Evolutionary conservation across 2,113 vertebrate genomes (phyloP).

Genomic region (Pampusana beccarii): DNA sequence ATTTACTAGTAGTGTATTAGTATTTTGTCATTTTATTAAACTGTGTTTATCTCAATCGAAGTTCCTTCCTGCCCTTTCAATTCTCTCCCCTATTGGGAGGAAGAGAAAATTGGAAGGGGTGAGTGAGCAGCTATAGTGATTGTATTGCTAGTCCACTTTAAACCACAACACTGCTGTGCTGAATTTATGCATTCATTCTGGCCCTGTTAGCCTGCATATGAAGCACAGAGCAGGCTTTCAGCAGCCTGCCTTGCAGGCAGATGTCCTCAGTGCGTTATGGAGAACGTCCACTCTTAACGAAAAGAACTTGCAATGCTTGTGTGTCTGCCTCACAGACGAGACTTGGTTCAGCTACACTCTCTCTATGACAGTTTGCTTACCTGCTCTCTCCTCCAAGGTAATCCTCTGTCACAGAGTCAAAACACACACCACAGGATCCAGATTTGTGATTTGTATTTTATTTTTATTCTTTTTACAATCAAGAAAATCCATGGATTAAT

Average conservation of each 20-base stretch:
- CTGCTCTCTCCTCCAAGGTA: neutral
- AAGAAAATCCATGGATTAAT: neutral
- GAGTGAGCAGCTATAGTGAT: too few species aligned
- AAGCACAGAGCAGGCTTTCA: neutral
- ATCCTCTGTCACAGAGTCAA: neutral
- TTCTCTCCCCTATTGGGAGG: too few species aligned
- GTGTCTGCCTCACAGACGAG: neutral
- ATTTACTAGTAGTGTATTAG: too few species aligned
- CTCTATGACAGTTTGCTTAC: neutral
- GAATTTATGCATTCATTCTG: neutral
- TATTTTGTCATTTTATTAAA: too few species aligned
- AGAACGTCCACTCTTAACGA: accelerated
- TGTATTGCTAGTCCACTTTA: too few species aligned
- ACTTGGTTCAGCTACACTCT: neutral
- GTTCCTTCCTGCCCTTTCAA: too few species aligned
- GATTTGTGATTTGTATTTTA: neutral
- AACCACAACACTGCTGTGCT: neutral
- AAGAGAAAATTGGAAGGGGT: too few species aligned
- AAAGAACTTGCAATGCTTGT: neutral
- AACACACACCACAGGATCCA: neutral
- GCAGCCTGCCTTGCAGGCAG: neutral
- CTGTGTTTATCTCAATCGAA: too few species aligned
- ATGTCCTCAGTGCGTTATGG: accelerated
- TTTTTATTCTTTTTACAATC: constrained; percentile 6
- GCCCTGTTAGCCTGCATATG: neutral